Conservation (phyloP, 2,888 invertebrate genomes). For the Corbicula japonica region DNA sequence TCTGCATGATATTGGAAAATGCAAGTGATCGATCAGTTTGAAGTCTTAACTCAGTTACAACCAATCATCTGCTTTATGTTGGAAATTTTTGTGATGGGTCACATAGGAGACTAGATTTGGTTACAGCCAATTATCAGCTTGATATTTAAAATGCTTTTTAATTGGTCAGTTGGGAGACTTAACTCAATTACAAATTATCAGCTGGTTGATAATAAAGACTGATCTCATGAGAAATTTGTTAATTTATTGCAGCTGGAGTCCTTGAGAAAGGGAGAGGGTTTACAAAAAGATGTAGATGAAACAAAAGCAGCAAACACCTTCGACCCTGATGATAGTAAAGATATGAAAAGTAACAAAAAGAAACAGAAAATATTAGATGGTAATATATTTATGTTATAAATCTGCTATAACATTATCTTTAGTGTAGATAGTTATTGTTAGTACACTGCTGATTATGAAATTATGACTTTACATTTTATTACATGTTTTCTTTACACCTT, state of each 20-base stretch:
- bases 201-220: too few species aligned
- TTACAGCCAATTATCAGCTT: too few species aligned
- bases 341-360: slow-evolving; percentile 82
- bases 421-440: background rate
- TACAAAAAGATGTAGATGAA: slow-evolving; percentile 80
- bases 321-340: slow-evolving; percentile 82
- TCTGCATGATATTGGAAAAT: too few species aligned
- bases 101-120: too few species aligned
- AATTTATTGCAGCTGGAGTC: slow-evolving; percentile 75
- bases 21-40: too few species aligned
- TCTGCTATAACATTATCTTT: background rate
- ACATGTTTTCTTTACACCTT: background rate
- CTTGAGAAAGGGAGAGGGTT: slow-evolving; percentile 77
- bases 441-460: background rate
- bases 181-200: too few species aligned
- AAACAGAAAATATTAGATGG: slow-evolving; percentile 73
- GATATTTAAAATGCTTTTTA: too few species aligned
- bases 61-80: too few species aligned
- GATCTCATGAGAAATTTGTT: background rate
- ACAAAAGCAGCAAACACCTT: slow-evolving; percentile 82
- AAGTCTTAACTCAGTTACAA: too few species aligned
- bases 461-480: background rate
- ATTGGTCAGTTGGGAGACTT: too few species aligned
- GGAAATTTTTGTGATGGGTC: too few species aligned
- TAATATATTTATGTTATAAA: slow-evolving; percentile 15